Evolutionary conservation across 2,888 invertebrate genomes (phyloP), one percentile per base, ranked within the genome.

Genomic region (Mermis nigrescens): DNA sequence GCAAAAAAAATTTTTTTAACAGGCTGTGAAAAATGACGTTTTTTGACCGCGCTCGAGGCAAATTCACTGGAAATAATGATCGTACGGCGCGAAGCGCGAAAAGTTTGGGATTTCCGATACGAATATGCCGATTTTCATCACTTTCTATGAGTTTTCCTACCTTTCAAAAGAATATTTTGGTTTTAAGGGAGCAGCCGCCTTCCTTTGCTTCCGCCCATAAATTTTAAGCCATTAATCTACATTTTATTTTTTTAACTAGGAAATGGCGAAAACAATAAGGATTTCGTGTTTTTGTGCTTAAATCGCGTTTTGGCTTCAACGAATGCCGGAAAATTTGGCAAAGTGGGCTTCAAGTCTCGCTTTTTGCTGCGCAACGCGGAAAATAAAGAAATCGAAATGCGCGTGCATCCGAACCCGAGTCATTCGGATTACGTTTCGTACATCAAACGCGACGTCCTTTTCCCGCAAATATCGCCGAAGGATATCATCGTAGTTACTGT

Each of bases 341-440:
- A 60, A 38, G 55, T 62, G 53, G 68, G 68, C 7, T 70, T 68
- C 65, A 70, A 71, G 57, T 55, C 45, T 24, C 66, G 68, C 3
- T 71, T 71, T 64, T 67, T 64, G 46, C 65, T 71, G 26, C 62
- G 66, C 55, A 71, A 69, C 31, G 65, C 67, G 7, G 71, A 72
- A 57, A 63, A 63, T n/a, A 71, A 72, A 57, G 71, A 72, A 57
- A 71, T 71, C 56, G 70, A 71, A 63, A 67, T 66, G 55, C 63
- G 71, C 15, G 68, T 71, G 28, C 71, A 71, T 57, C 71, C 71
- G 26, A 71, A 71, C 58, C 71, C 71, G n/a, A 70, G 70, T 15
- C 71, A 71, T 58, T 69, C 69, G 19, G 71, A 71, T 63, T 71
- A 70, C 61, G 71, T 71, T 26, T 69, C 69, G 31, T 59, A 59